Conservation (phyloP, 2,888 invertebrate genomes). For the Lypha dubia region DNA sequence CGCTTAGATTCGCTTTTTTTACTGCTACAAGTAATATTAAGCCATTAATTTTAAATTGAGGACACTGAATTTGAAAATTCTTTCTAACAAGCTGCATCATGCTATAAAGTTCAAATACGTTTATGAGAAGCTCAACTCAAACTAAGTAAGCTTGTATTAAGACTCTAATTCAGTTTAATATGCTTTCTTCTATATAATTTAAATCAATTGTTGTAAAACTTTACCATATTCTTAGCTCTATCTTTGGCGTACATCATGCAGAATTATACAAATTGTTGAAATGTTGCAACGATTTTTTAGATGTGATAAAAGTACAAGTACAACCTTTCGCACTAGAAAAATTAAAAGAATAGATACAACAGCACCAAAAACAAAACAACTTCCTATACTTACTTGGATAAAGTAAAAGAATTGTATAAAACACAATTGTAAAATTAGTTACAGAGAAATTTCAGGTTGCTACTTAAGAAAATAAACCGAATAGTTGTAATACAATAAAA, state of each 20-base stretch:
- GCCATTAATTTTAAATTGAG: conserved; percentile 5
- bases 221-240: conserved; percentile 23
- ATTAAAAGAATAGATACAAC: conserved; percentile 46
- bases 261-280: conserved; percentile 66
- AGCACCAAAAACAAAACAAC: conserved; percentile 19
- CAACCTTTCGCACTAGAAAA: conserved; percentile 66
- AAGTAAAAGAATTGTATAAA: conserved; percentile 22
- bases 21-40: neutral
- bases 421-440: conserved; percentile 25
- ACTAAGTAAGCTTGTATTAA: conserved; percentile 41
- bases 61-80: neutral
- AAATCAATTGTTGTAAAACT: conserved; percentile 42
- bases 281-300: conserved; percentile 59
- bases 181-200: conserved; percentile 47
- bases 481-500: neutral
- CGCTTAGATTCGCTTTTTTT: neutral
- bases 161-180: conserved; percentile 39
- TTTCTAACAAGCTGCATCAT: neutral
- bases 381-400: conserved; percentile 39
- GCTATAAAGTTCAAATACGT: conserved; percentile 32
- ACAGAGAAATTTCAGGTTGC: conserved; percentile 7
- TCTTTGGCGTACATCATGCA: conserved; percentile 57
- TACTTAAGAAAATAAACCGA: neutral
- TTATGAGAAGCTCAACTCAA: conserved; percentile 13
- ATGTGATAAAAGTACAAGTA: conserved; percentile 41